Base-by-base conservation (phyloP, 2,113 vertebrate genomes). In the Silurus glanis region DNA sequence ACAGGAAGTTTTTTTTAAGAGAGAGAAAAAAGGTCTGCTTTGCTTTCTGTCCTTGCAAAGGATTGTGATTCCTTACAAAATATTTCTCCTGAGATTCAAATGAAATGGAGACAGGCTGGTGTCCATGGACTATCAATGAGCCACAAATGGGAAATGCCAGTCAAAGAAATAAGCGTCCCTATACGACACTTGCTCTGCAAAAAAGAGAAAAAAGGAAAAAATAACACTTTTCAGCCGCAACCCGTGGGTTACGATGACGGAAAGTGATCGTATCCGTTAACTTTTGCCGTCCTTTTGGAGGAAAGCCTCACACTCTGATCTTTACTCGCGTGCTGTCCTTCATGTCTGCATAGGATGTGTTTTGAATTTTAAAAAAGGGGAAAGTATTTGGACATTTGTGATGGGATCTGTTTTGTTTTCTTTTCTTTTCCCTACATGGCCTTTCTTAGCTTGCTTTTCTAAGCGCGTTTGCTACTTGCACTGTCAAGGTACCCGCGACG, bases 291-390 rank as follows among this genome's bases (percentile, higher is more conserved):
- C 61, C 19, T 81, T 6, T n/a, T 45, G 86, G 47, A 80, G 47
- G 82, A 88, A 59, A 19, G 55, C 85, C 82, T 72, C 58, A 61
- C 28, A 80, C 72, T 28, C 28, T 76, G 87, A 81, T 82, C 80
- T 84, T 85, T 91, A 80, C 85, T n/a, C 86, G 67, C 88, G 84
- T 80, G 72, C 89, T 89, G 85, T 37, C 89, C 92, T 93, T 89
- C 92, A 87, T 91, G 91, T 92, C 90, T 92, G 87, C 92, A 86
- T 87, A 91, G 90, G 91, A 88, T 83, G 85, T 93, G 90, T 93
- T 93, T 87, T 89, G 86, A 67, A 64, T 45, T 37, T 37, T 37
- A 37, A 37, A 76, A 87, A 89, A 69, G 21, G 81, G 88, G 82
- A 89, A 87, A 17, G 17, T 87, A 87, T 90, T 93, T 90, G 0